Evolutionary conservation across 2,888 invertebrate species (phyloP).

Genomic region (Baronia brevicornis): DNA sequence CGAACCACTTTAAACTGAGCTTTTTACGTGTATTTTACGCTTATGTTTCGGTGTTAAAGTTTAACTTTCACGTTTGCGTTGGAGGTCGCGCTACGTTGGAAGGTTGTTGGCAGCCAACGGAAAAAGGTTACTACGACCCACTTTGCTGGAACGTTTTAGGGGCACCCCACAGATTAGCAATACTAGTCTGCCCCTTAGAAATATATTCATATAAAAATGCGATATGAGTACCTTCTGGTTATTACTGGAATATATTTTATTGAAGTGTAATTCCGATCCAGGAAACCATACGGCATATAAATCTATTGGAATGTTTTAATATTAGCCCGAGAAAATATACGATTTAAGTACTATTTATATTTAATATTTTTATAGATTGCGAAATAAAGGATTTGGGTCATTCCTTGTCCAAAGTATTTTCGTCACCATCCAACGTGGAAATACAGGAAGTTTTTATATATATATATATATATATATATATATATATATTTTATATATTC

Average conservation of each 20-base stretch:
- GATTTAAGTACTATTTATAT: too few species aligned
- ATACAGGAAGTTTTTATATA: too few species aligned
- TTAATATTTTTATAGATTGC: too few species aligned
- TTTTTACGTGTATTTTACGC: conserved; percentile 19
- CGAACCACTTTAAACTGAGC: conserved; percentile 30
- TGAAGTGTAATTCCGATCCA: too few species aligned
- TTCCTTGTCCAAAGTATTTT: too few species aligned
- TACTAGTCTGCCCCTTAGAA: conserved; percentile 38
- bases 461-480: too few species aligned
- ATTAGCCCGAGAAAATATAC: too few species aligned
- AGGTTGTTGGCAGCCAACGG: conserved; percentile 35
- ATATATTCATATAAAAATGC: conserved; percentile 43
- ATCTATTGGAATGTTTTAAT: too few species aligned
- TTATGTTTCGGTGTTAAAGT: conserved; percentile 13
- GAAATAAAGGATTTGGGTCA: too few species aligned
- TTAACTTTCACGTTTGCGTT: conserved; percentile 15
- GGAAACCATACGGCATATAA: too few species aligned
- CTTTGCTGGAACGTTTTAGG: conserved; percentile 47
- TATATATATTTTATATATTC: too few species aligned
- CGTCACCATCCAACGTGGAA: too few species aligned
- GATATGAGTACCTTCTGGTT: conserved; percentile 40
- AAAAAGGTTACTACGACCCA: conserved; percentile 53
- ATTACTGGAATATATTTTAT: conserved; percentile 37
- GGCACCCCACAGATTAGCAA: conserved; percentile 46
- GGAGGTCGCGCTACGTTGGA: conserved; percentile 29